These are phyloP conservation scores for Drosophila sulfurigaster DNA, from an alignment of 1,140 invertebrate genomes.

Conservation along the genomic window DNA sequence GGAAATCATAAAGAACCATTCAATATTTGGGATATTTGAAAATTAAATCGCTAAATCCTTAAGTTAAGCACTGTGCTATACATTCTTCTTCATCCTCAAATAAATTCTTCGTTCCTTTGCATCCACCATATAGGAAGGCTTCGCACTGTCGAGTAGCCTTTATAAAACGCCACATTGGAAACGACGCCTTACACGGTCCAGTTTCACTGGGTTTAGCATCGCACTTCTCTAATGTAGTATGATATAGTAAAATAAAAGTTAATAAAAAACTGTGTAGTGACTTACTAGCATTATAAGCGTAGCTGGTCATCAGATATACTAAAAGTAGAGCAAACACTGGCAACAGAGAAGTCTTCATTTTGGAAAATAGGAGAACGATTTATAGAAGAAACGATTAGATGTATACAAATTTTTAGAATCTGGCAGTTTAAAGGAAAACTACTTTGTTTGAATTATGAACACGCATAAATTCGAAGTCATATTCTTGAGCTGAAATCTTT, in stretches of 20 bases:
- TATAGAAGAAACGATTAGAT: background rate
- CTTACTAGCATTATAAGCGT: conserved; percentile 39
- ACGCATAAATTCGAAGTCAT: too few species aligned
- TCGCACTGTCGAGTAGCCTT: conserved; percentile 26
- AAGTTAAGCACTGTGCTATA: conserved; percentile 18
- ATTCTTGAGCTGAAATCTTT: too few species aligned
- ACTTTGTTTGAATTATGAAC: background rate
- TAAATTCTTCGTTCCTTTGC: conserved; percentile 40
- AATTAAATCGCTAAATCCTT: background rate
- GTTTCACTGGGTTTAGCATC: conserved; percentile 36
- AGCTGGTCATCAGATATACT: background rate
- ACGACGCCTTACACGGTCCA: conserved; percentile 47
- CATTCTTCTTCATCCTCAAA: conserved; percentile 49
- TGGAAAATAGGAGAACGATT: background rate
- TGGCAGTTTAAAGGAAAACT: background rate
- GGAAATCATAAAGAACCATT: too few species aligned
- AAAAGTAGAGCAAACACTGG: background rate
- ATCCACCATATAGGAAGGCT: conserved; percentile 50
- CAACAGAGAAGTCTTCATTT: background rate
- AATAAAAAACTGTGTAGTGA: background rate
- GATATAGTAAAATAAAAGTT: background rate
- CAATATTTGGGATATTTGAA: too few species aligned
- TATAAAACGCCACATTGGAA: conserved; percentile 53
- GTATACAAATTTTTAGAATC: background rate
- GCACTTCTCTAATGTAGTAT: conserved; percentile 28